Evolutionary conservation across 92 coral and sea anemone genomes (phyloP).

Genomic region (Paramuricea clavata): DNA sequence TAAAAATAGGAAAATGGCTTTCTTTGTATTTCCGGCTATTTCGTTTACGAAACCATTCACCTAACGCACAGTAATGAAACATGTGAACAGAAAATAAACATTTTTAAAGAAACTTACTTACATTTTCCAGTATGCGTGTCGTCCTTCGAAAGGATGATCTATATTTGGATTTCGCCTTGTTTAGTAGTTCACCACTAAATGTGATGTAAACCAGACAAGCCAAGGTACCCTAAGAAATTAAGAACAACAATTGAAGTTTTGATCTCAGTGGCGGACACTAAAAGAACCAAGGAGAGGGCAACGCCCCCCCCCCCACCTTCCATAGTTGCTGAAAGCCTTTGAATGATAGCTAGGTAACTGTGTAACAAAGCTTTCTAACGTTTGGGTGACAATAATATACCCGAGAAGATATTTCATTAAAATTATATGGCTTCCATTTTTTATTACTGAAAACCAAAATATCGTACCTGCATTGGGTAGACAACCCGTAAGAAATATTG

Average conservation of each 20-base stretch:
- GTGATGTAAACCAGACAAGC: constrained; percentile 80
- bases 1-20: too few relatives aligned
- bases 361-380: too few relatives aligned
- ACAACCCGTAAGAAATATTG: constrained; percentile 67
- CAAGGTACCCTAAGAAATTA: constrained; percentile 71
- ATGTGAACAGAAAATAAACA: neutral
- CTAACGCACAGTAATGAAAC: too few relatives aligned
- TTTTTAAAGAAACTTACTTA: constrained; percentile 2
- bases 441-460: too few relatives aligned
- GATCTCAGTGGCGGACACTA: neutral
- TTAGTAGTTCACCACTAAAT: constrained; percentile 66
- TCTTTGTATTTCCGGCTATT: too few relatives aligned
- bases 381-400: neutral
- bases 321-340: too few relatives aligned
- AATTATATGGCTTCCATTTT: too few relatives aligned
- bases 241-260: neutral
- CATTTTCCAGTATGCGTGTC: constrained; percentile 41
- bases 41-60: neutral
- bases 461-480: constrained; percentile 88
- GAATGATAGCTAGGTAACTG: too few relatives aligned
- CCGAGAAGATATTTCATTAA: neutral
- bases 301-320: too few relatives aligned
- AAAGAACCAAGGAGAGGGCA: too few relatives aligned
- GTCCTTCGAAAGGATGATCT: constrained; percentile 15
- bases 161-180: constrained; percentile 53